phyloP scores from a whole-genome alignment of 2,113 vertebrate species.

The Lagopus leucura region DNA sequence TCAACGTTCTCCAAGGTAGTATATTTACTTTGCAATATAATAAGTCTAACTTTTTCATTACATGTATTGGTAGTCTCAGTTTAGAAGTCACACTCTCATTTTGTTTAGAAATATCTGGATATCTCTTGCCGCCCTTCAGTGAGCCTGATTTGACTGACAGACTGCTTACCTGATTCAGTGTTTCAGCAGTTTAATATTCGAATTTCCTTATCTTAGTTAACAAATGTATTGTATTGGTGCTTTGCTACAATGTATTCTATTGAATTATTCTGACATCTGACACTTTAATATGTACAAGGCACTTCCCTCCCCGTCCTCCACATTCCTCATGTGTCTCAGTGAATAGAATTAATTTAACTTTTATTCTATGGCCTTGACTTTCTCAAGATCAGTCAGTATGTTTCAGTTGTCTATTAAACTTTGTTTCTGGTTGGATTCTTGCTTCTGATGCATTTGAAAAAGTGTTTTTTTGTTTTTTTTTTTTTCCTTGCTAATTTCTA shows the following conservation, averaged over 20 bases:
- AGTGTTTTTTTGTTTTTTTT: accelerated
- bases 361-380: neutral
- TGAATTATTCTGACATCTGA: constrained; percentile 1
- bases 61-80: neutral
- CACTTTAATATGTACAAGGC: neutral
- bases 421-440: neutral
- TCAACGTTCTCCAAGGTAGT: neutral
- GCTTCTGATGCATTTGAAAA: neutral
- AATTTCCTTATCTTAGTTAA: neutral
- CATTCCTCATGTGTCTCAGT: neutral
- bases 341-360: constrained; percentile 5
- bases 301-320: neutral
- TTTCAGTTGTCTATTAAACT: neutral
- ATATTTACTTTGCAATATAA: neutral
- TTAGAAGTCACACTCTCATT: neutral
- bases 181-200: neutral
- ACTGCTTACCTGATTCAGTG: neutral
- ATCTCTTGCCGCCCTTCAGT: neutral
- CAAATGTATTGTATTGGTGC: neutral
- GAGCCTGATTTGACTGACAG: neutral
- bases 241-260: neutral
- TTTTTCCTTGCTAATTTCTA: neutral
- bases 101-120: neutral
- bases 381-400: neutral
- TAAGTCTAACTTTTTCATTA: neutral